These are phyloP conservation scores for Drosophila barbarae DNA, from an alignment of 2,888 invertebrate genomes.

Conservation along the genomic window DNA sequence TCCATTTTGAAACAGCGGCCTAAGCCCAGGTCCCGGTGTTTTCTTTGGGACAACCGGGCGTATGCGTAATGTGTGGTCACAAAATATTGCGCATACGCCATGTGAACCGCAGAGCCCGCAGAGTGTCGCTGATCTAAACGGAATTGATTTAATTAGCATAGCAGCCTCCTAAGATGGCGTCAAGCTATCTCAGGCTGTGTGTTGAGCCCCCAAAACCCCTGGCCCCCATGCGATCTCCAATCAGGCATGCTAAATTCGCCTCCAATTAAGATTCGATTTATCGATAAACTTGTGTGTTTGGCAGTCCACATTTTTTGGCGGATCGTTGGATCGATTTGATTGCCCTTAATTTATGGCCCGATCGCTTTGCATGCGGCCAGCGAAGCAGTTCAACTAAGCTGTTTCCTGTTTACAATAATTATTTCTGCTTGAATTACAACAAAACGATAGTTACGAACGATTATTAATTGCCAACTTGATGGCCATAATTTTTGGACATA, in stretches of 20 bases:
- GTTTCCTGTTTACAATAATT: conserved; percentile 14
- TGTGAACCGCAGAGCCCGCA: neutral
- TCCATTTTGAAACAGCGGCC: neutral
- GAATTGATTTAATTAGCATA: conserved; percentile 31
- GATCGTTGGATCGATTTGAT: conserved; percentile 26
- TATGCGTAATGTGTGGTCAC: conserved; percentile 17
- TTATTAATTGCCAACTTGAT: no score
- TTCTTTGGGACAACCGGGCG: conserved; percentile 9
- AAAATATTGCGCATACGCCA: conserved; percentile 26
- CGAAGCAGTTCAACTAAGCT: conserved; percentile 10
- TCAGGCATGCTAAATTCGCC: conserved; percentile 33
- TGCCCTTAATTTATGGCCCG: conserved; percentile 28
- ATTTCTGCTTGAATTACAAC: conserved; percentile 1
- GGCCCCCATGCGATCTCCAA: conserved; percentile 18
- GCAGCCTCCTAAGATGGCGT: conserved; percentile 32
- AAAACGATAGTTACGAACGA: conserved; percentile 1
- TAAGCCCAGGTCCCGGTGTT: neutral
- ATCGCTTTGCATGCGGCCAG: conserved; percentile 9
- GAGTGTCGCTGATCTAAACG: conserved; percentile 14
- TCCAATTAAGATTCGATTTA: conserved; percentile 39
- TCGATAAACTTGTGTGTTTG: conserved; percentile 27
- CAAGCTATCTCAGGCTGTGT: conserved; percentile 26
- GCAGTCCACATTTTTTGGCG: conserved; percentile 26
- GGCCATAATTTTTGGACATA: no score
- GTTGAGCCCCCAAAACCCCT: neutral